Evolutionary conservation across 2,797 vertebrate species (phyloP).

Genomic region (Muraenolepis orangiensis): DNA sequence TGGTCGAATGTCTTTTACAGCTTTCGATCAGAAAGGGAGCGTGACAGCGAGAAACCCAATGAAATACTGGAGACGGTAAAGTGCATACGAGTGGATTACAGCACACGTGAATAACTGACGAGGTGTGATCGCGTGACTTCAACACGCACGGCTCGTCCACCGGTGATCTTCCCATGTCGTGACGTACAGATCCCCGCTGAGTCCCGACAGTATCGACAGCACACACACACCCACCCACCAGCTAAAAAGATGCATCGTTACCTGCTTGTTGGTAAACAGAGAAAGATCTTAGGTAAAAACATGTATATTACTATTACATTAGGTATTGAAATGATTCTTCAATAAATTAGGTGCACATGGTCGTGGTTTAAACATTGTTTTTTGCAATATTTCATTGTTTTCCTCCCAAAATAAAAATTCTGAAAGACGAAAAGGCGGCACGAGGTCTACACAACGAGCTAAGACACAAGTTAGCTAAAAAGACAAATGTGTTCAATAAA

Average conservation of each 20-base stretch:
- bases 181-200: conserved; percentile 7
- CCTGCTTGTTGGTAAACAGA: neutral
- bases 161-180: conserved; percentile 21
- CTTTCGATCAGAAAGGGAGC: neutral
- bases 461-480: neutral
- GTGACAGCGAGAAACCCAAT: too few relatives aligned
- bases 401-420: neutral
- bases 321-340: neutral
- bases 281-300: conserved; percentile 1
- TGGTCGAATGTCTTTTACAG: neutral
- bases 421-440: neutral
- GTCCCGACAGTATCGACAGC: neutral
- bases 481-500: neutral
- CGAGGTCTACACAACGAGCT: neutral
- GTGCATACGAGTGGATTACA: conserved; percentile 62
- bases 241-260: too few relatives aligned
- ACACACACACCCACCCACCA: too few relatives aligned
- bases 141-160: conserved; percentile 37
- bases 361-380: neutral
- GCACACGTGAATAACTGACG: conserved; percentile 27
- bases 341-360: neutral
- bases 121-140: conserved; percentile 7
- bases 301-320: neutral
- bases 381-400: neutral
- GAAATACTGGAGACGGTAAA: conserved; percentile 63